Evolutionary conservation across 2,113 vertebrate genomes (phyloP).

Genomic region (Heliornis fulica): DNA sequence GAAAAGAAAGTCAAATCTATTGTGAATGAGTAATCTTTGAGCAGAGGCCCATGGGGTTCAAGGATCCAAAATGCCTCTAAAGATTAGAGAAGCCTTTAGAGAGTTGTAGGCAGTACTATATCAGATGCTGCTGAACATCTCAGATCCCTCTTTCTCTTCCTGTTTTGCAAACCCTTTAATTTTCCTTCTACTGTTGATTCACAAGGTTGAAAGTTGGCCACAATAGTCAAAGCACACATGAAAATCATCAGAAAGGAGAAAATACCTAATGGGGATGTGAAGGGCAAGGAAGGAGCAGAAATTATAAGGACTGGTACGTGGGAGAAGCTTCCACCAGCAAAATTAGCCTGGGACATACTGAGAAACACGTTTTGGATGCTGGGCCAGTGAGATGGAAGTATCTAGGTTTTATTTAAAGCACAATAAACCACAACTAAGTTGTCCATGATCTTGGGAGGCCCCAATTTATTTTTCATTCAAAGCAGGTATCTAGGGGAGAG

Average conservation of each 20-base stretch:
- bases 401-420: background rate
- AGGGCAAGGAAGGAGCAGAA: background rate
- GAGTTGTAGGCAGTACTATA: background rate
- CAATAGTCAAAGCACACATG: background rate
- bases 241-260: background rate
- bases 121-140: background rate
- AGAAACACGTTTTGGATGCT: background rate
- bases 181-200: background rate
- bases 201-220: background rate
- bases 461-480: background rate
- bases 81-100: background rate
- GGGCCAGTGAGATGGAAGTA: background rate
- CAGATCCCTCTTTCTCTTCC: background rate
- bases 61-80: background rate
- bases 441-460: background rate
- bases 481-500: background rate
- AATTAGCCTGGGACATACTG: background rate
- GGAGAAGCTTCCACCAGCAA: background rate
- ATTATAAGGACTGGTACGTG: background rate
- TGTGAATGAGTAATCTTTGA: background rate
- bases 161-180: background rate
- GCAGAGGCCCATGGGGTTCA: background rate
- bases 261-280: background rate
- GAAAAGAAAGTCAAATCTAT: background rate
- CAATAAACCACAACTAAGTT: background rate